Evolutionary conservation across 1,140 invertebrate species (phyloP).

Genomic region (Bombus difficillimus): DNA sequence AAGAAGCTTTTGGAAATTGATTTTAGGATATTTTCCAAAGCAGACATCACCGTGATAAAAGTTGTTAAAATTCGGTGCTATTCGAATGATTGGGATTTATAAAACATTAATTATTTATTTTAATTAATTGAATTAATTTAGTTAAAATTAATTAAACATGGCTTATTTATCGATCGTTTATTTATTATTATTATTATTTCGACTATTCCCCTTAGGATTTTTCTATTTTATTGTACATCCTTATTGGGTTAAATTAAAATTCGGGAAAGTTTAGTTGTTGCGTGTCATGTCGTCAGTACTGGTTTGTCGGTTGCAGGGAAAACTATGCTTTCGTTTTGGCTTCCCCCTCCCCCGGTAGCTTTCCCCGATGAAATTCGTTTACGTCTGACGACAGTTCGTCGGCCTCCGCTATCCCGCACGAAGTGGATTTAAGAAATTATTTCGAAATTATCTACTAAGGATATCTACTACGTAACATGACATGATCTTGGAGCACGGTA

Average conservation of each 20-base stretch:
- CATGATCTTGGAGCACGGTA: neutral
- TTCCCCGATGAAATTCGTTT: conserved; percentile 24
- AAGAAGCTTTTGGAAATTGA: neutral
- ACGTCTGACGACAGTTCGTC: conserved; percentile 23
- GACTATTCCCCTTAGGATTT: neutral
- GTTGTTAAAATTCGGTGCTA: no score
- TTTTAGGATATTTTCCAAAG: neutral
- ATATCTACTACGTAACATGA: neutral
- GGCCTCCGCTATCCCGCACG: neutral
- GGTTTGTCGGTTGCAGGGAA: neutral
- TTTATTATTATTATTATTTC: neutral
- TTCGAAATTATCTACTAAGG: neutral
- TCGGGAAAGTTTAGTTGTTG: neutral
- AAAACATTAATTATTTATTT: no score
- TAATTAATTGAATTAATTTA: no score
- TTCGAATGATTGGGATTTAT: neutral
- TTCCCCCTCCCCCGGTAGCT: neutral
- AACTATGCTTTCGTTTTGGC: conserved; percentile 20
- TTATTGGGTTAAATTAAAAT: neutral
- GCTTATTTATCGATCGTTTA: no score
- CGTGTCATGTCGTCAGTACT: neutral
- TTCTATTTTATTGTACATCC: neutral
- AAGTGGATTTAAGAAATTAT: conserved; percentile 21
- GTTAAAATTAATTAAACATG: no score
- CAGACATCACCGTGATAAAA: neutral